A percentile compares a stretch with the other conserved stretches of the same genome.
Conservation (phyloP, 2,797 vertebrate genomes). For the Hipposideros larvatus region DNA sequence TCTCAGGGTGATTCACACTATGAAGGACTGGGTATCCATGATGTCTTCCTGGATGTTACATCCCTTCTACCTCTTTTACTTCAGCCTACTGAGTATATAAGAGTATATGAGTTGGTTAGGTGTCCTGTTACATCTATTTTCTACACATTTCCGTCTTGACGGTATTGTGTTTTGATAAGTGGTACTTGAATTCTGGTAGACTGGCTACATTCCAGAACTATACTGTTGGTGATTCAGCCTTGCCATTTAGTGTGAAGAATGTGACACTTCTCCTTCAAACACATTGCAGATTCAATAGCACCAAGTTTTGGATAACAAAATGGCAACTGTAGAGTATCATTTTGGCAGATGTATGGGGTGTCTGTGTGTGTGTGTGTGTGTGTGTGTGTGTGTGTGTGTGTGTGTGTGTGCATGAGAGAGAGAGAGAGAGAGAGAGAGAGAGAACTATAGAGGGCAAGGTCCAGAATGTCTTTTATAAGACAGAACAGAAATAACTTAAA, state of each 20-base stretch:
- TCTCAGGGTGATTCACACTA: neutral
- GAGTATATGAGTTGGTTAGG: neutral
- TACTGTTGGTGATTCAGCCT: neutral
- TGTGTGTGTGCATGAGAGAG: neutral
- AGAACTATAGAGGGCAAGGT: neutral
- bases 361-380: neutral
- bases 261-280: constrained; percentile 44
- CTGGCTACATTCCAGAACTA: neutral
- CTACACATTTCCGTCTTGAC: neutral
- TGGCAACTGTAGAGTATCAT: neutral
- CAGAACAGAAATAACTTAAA: constrained; percentile 56
- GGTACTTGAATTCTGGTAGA: constrained; percentile 35
- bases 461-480: constrained; percentile 57
- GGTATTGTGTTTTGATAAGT: constrained; percentile 44
- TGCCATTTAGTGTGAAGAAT: constrained; percentile 40
- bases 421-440: neutral
- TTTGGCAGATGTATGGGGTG: neutral
- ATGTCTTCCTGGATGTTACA: neutral
- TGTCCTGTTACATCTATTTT: neutral
- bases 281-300: constrained; percentile 52
- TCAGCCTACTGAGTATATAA: neutral
- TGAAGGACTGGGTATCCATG: neutral
- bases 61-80: constrained; percentile 24
- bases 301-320: neutral
- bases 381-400: neutral